Evolutionary conservation across 2,888 invertebrate species (phyloP).

Genomic region (Heliconius aoede): DNA sequence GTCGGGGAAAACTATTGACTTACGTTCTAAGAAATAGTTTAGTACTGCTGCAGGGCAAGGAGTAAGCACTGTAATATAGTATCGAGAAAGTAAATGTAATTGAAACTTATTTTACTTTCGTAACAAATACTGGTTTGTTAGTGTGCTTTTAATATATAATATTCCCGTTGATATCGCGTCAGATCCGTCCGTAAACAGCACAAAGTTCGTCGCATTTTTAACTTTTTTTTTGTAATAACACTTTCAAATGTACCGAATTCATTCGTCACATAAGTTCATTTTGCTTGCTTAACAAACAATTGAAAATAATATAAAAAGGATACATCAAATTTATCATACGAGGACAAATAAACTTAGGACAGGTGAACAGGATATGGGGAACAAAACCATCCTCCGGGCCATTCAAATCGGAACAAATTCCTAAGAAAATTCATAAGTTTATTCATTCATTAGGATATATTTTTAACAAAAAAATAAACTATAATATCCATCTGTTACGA

Average conservation of each 20-base stretch:
- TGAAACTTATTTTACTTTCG: neutral
- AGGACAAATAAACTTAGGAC: neutral
- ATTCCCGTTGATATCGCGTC: too few species aligned
- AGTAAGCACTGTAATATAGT: neutral
- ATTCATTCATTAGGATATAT: too few species aligned
- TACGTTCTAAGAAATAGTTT: conserved; percentile 16
- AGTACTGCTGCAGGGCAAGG: neutral
- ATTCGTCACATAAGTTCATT: too few species aligned
- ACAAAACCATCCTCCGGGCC: neutral
- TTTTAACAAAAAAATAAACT: neutral
- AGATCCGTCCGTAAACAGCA: too few species aligned
- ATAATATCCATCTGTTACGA: too few species aligned
- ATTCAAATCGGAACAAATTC: neutral
- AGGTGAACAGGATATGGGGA: neutral
- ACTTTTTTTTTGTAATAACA: too few species aligned
- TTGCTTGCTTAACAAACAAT: too few species aligned
- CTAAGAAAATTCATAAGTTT: neutral
- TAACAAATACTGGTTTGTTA: too few species aligned
- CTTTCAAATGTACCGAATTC: too few species aligned
- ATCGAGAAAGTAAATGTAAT: neutral
- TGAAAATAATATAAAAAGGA: neutral
- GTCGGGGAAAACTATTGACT: conserved; percentile 21
- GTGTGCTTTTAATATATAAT: neutral
- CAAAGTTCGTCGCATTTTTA: too few species aligned
- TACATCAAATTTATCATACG: neutral